phyloP scores from a whole-genome alignment of 1,140 invertebrate species.

The Piezodorus guildinii region DNA sequence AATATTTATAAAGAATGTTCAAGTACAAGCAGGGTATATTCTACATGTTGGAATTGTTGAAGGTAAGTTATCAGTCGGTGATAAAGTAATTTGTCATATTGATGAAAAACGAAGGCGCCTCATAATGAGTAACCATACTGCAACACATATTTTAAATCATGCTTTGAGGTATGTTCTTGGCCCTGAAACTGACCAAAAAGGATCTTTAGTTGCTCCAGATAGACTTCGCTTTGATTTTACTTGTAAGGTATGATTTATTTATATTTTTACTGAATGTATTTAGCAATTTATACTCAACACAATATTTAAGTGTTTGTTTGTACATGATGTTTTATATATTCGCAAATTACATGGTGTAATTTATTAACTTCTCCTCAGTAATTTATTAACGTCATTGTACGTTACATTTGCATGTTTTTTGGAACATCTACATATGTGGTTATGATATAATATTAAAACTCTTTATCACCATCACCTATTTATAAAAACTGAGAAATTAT shows the following conservation, averaged over 20 bases:
- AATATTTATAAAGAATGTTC: constrained; percentile 75
- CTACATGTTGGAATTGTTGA: constrained; percentile 83
- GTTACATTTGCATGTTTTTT: no score
- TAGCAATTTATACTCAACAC: no score
- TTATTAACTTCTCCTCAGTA: no score
- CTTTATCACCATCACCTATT: no score
- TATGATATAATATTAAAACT: no score
- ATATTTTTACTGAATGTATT: no score
- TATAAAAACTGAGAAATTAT: no score
- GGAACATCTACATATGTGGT: no score
- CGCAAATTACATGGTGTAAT: no score
- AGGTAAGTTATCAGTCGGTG: constrained; percentile 74
- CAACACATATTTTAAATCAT: constrained; percentile 94
- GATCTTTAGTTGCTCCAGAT: constrained; percentile 96
- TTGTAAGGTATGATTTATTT: constrained; percentile 51
- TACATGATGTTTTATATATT: no score
- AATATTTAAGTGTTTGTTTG: no score
- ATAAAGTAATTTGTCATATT: constrained; percentile 69
- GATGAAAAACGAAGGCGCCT: constrained; percentile 71
- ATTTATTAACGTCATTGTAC: no score
- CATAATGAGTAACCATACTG: constrained; percentile 99
- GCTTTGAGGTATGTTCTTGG: constrained; percentile 80
- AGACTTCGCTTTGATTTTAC: constrained; percentile 94
- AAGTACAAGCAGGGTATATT: constrained; percentile 92
- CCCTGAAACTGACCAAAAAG: constrained; percentile 88